A percentile compares a stretch with the other conserved stretches of the same genome.
These are phyloP conservation scores for Hipparchia sbordonii DNA, from an alignment of 2,888 invertebrate genomes.

Conservation along the genomic window DNA sequence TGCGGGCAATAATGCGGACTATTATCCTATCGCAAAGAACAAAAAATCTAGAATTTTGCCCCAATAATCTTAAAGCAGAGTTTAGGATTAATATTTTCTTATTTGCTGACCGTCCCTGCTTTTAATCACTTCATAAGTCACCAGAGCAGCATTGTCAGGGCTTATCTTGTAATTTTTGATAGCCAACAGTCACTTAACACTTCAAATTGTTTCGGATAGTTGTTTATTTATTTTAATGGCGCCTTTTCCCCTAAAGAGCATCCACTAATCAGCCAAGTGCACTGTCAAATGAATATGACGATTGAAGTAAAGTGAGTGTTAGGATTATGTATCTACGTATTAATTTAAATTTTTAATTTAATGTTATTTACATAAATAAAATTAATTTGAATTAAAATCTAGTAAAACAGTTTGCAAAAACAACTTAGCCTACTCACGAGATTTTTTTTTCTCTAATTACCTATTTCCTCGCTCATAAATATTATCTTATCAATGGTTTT, in stretches of 20 bases:
- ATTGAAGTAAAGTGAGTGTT: slow-evolving; percentile 66
- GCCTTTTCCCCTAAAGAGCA: slow-evolving; percentile 70
- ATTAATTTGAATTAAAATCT: too few relatives aligned
- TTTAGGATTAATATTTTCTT: slow-evolving; percentile 1
- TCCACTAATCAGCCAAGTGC: slow-evolving; percentile 77
- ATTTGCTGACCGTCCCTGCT: slow-evolving; percentile 57
- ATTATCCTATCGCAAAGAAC: too few relatives aligned
- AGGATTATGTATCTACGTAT: slow-evolving; percentile 2
- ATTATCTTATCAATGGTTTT: too few relatives aligned
- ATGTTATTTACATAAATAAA: neutral
- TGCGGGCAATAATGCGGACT: too few relatives aligned
- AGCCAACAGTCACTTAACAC: slow-evolving; percentile 80
- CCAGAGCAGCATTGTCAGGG: slow-evolving; percentile 67
- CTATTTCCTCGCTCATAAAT: too few relatives aligned
- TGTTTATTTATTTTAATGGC: slow-evolving; percentile 79
- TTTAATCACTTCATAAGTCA: slow-evolving; percentile 81
- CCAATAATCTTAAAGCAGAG: neutral
- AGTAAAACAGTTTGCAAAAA: too few relatives aligned
- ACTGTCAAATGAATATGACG: slow-evolving; percentile 78
- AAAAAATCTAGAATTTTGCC: neutral
- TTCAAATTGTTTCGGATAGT: slow-evolving; percentile 75
- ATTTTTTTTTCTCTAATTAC: too few relatives aligned
- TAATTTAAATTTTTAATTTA: neutral
- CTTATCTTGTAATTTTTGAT: slow-evolving; percentile 82
- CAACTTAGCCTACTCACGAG: too few relatives aligned